A percentile compares a stretch with the other conserved stretches of the same genome.
phyloP scores from a whole-genome alignment of 92 coral and sea anemone species.

The Pocillopora meandrina region DNA sequence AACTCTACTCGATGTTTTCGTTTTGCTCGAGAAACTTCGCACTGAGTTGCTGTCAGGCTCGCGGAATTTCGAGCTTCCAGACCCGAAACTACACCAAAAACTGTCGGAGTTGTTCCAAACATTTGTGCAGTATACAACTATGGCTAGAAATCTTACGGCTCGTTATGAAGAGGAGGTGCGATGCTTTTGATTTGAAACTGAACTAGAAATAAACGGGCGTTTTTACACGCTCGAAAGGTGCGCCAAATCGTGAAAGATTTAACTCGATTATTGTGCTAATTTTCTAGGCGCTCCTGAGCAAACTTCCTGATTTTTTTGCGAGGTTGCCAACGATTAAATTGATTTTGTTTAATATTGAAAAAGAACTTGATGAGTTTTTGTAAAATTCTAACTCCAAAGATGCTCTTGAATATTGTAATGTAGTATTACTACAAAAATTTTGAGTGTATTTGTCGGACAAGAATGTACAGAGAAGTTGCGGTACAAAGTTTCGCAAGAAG shows the following conservation, averaged over 20 bases:
- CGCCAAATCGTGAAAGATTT: neutral
- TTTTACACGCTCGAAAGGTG: neutral
- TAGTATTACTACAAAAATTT: too few species aligned
- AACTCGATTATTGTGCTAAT: conserved; percentile 1
- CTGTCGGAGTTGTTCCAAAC: conserved; percentile 57
- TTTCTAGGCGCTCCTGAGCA: neutral
- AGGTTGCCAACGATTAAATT: too few species aligned
- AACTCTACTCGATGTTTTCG: conserved; percentile 70
- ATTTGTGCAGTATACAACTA: conserved; percentile 49
- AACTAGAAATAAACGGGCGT: neutral
- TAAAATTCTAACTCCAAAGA: too few species aligned
- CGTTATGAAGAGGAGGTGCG: conserved; percentile 78
- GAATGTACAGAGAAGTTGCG: too few species aligned
- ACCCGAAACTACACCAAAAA: conserved; percentile 67
- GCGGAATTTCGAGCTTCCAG: conserved; percentile 46
- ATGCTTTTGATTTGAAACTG: conserved; percentile 48
- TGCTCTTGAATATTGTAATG: too few species aligned
- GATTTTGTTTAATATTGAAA: too few species aligned
- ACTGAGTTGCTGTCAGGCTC: conserved; percentile 67
- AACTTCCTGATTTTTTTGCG: too few species aligned
- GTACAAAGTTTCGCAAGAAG: too few species aligned
- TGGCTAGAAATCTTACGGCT: conserved; percentile 66
- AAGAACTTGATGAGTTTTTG: too few species aligned
- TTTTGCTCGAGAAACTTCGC: conserved; percentile 61
- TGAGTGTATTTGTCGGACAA: too few species aligned